phyloP scores from a whole-genome alignment of 2,113 vertebrate genomes.

The Clarias macrocephalus region DNA sequence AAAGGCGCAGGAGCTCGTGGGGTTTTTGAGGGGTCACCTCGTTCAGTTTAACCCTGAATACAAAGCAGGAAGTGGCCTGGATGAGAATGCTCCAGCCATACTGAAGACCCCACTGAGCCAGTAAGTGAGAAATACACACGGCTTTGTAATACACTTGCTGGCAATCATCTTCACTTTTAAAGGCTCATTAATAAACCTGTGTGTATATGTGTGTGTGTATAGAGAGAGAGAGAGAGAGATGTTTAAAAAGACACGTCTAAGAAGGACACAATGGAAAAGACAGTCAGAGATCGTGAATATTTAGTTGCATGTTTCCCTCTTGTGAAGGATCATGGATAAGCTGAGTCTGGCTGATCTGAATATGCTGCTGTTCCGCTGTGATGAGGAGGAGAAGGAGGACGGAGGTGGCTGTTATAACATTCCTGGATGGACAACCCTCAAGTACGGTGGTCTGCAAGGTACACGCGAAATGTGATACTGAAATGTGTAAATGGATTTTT shows the following conservation, averaged over 20 bases:
- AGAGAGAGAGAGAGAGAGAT: background rate
- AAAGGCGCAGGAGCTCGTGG: slow-evolving; percentile 86
- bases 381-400: slow-evolving; percentile 90
- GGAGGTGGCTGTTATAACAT: slow-evolving; percentile 91
- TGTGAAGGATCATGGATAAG: slow-evolving; percentile 80
- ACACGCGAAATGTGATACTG: slow-evolving; percentile 10
- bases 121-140: slow-evolving; percentile 68
- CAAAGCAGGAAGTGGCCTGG: slow-evolving; percentile 81
- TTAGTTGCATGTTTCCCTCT: background rate
- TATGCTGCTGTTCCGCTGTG: slow-evolving; percentile 87
- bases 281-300: background rate
- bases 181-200: background rate
- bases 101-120: slow-evolving; percentile 74
- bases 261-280: background rate
- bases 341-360: slow-evolving; percentile 89
- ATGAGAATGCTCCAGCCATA: slow-evolving; percentile 74
- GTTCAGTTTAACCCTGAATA: slow-evolving; percentile 92
- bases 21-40: slow-evolving; percentile 84
- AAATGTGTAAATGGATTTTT: background rate
- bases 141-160: background rate
- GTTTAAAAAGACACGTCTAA: background rate
- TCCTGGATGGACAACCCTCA: slow-evolving; percentile 86
- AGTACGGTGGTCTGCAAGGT: slow-evolving; percentile 96
- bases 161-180: background rate
- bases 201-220: background rate